These are phyloP conservation scores for Cyclina sinensis DNA, from an alignment of 1,140 invertebrate genomes.

Conservation along the genomic window DNA sequence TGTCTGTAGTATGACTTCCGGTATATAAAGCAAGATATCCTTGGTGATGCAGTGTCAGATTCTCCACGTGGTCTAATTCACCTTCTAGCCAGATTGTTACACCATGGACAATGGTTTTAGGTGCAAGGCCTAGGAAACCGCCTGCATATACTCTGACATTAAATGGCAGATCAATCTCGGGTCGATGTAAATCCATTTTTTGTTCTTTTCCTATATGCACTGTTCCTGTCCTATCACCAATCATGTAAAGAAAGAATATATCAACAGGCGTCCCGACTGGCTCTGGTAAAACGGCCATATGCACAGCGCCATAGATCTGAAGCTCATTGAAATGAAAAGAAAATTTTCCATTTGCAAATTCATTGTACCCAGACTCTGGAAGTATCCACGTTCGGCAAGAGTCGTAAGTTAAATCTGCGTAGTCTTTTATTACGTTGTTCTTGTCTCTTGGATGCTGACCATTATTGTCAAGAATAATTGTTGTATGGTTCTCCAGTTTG, in stretches of 20 bases:
- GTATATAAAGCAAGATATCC: slow-evolving; percentile 74
- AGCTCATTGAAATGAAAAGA: slow-evolving; percentile 79
- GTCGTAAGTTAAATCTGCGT: slow-evolving; percentile 74
- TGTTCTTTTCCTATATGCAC: slow-evolving; percentile 79
- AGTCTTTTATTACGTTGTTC: slow-evolving; percentile 75
- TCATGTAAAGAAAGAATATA: slow-evolving; percentile 80
- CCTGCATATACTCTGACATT: slow-evolving; percentile 77
- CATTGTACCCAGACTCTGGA: slow-evolving; percentile 77
- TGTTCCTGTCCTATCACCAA: slow-evolving; percentile 79
- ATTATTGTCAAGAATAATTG: slow-evolving; percentile 79
- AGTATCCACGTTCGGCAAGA: slow-evolving; percentile 80
- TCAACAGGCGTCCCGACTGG: slow-evolving; percentile 72
- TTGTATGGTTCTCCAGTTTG: slow-evolving; percentile 78
- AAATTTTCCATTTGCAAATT: slow-evolving; percentile 75
- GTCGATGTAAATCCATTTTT: slow-evolving; percentile 75
- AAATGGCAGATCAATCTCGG: slow-evolving; percentile 81
- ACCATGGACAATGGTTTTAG: slow-evolving; percentile 77
- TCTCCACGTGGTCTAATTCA: slow-evolving; percentile 75
- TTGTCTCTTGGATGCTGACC: slow-evolving; percentile 71
- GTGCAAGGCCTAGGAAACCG: slow-evolving; percentile 76
- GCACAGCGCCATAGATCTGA: slow-evolving; percentile 79
- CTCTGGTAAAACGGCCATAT: slow-evolving; percentile 77
- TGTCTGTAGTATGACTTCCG: slow-evolving; percentile 71
- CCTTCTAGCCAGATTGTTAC: slow-evolving; percentile 80
- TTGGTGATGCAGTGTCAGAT: slow-evolving; percentile 79